Base-by-base conservation (phyloP, 2,797 vertebrate genomes). In the Phylloscopus collybita region DNA sequence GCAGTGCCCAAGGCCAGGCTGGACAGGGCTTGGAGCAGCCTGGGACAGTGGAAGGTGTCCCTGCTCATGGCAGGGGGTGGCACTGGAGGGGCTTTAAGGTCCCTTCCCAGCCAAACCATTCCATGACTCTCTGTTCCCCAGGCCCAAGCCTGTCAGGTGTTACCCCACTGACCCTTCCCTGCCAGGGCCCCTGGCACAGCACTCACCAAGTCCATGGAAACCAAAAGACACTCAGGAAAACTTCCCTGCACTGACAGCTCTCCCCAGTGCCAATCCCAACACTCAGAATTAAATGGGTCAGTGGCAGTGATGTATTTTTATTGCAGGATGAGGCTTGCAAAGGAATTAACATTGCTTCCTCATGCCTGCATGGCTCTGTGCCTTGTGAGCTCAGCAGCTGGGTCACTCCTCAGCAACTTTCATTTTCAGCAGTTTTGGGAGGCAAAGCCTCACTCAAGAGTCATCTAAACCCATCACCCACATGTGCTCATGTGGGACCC, bases 11-110 rank as follows among this genome's bases (percentile, higher is more conserved):
- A 54, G 29, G 50, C 19, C 23, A 23, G 59, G 23, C 0, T 83
- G 42, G 59, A 13, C 0, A 0, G 27, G n/a, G 23, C 18, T 72
- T 8, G 42, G 42, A 83, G 42, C 19, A 36, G 0, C 34, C 42
- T 73, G 59, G 34, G 50, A 3, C 0, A 6, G 49, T 10, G 59
- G 29, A 0, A 72, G 27, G 9, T 54, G 67, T 54, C 40, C 49
- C 40, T 45, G 47, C 5, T 4, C 25, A 18, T 53, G 32, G 47
- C 27, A 53, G 21, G 17, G 16, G 26, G 26, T 53, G 40, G n/a
- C 0, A 53, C 1, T 1, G 16, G 42, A 40, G 27, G 80, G 1
- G 12, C 6, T 83, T 73, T 40, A 0, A 56, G 13, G 29, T 29
- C 13, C 2, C 13, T 32, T 29, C 36, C 29, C 11, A 40, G 32